phyloP scores from a whole-genome alignment of 2,888 invertebrate genomes.

The Scaptomyza cyrtandrae region DNA sequence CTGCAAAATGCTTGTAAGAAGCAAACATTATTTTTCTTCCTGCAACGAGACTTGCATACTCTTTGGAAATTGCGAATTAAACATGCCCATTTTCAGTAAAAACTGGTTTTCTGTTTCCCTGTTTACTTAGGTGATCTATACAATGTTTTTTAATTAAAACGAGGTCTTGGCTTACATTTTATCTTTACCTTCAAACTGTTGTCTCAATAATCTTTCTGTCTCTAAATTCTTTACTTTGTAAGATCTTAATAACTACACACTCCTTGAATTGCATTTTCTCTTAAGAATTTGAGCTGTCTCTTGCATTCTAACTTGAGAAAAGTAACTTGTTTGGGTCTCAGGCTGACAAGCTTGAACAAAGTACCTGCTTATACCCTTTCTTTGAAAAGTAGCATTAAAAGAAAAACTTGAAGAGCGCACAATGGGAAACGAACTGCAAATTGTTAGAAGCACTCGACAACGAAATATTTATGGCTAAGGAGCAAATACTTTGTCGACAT shows the following conservation, averaged over 20 bases:
- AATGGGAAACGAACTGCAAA: slow-evolving; percentile 74
- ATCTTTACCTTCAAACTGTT: not conserved
- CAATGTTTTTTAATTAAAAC: too few species aligned
- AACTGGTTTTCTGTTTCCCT: too few species aligned
- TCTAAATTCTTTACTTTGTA: not conserved
- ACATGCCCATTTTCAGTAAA: too few species aligned
- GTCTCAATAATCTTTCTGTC: not conserved
- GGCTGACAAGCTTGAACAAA: not conserved
- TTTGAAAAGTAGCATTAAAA: slow-evolving; percentile 40
- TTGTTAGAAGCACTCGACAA: slow-evolving; percentile 73
- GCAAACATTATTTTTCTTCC: slow-evolving; percentile 6
- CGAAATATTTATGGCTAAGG: slow-evolving; percentile 63
- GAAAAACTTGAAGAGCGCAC: slow-evolving; percentile 46
- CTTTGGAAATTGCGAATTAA: too few species aligned
- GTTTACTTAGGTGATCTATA: too few species aligned
- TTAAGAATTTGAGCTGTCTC: not conserved
- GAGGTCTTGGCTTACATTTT: too few species aligned
- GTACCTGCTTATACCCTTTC: slow-evolving; percentile 40
- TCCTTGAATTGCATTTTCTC: not conserved
- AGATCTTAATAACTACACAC: slow-evolving; percentile 1
- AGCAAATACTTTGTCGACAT: slow-evolving; percentile 39
- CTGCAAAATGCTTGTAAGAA: slow-evolving; percentile 54
- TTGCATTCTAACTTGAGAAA: not conserved
- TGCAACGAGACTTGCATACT: slow-evolving; percentile 38
- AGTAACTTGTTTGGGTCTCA: not conserved